phyloP scores from a whole-genome alignment of 1,140 invertebrate genomes.

The Eriocheir sinensis region DNA sequence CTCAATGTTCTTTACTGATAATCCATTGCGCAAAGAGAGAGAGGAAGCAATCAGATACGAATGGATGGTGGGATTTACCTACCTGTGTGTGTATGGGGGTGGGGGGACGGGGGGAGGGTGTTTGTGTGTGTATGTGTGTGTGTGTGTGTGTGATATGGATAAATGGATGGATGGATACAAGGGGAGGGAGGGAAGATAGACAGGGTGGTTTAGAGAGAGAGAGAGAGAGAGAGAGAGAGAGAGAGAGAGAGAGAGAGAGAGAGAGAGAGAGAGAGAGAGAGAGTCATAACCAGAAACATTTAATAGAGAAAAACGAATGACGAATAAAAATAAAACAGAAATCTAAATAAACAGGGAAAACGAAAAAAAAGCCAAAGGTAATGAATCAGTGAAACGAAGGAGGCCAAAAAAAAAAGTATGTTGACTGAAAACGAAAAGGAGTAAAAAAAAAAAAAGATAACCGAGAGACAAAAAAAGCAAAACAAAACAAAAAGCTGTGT shows the following conservation, averaged over 20 bases:
- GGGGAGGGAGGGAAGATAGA: constrained; percentile 17
- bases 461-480: background rate
- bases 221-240: background rate
- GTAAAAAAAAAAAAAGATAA: background rate
- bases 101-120: too few relatives aligned
- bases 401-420: background rate
- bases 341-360: background rate
- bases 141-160: too few relatives aligned
- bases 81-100: too few relatives aligned
- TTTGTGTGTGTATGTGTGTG: too few relatives aligned
- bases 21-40: too few relatives aligned
- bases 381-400: background rate
- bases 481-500: background rate
- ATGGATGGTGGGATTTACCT: too few relatives aligned
- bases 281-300: too few relatives aligned
- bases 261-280: constrained; percentile 46
- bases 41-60: too few relatives aligned
- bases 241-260: background rate
- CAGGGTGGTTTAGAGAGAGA: background rate
- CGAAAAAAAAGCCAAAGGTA: background rate
- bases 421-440: background rate
- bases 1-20: too few relatives aligned
- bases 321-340: background rate
- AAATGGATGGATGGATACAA: background rate
- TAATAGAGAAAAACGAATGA: background rate